These are phyloP conservation scores for Chloromyia formosa DNA, from an alignment of 2,888 invertebrate genomes.

Conservation along the genomic window DNA sequence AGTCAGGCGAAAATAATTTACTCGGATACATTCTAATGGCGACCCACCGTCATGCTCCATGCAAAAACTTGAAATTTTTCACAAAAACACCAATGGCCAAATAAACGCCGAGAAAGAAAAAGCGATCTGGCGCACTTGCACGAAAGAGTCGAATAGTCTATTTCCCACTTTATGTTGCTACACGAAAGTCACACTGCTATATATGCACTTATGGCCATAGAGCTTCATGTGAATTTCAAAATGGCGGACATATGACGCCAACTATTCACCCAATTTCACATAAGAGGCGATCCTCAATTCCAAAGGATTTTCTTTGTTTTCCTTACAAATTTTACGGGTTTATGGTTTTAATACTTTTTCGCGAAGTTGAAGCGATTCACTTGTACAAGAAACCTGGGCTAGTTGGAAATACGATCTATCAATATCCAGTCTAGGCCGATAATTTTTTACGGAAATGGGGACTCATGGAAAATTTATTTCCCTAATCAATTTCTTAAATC, in stretches of 20 bases:
- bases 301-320: constrained; percentile 13
- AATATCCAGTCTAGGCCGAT: no score
- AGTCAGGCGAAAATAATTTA: no score
- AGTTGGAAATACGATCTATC: no score
- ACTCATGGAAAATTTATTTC: no score
- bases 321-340: no score
- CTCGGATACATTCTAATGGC: background rate
- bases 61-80: background rate
- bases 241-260: constrained; percentile 50
- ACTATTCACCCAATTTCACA: constrained; percentile 27
- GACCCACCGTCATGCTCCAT: background rate
- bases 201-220: background rate
- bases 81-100: background rate
- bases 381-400: no score
- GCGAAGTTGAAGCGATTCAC: no score
- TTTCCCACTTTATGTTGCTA: constrained; percentile 22
- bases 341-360: no score
- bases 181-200: constrained; percentile 20
- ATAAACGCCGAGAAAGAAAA: background rate
- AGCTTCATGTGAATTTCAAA: constrained; percentile 44
- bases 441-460: no score
- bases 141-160: background rate
- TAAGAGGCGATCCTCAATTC: background rate
- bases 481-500: no score
- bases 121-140: background rate